Base-by-base conservation (phyloP, 2,888 invertebrate species). In the Temnothorax unifasciatus region DNA sequence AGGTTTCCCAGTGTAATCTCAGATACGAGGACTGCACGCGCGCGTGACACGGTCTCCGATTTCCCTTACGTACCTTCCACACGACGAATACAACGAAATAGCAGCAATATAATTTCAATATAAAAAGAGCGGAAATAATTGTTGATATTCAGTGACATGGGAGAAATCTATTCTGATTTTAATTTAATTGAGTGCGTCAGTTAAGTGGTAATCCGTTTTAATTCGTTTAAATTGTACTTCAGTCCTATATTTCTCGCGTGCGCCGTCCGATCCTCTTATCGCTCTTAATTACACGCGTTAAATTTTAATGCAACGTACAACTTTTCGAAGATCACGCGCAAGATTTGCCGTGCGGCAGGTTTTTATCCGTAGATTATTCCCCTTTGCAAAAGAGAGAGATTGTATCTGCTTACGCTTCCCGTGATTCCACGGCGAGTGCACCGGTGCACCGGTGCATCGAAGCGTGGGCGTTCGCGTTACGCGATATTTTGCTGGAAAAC, bases 401-500 rank as follows among this genome's bases (percentile, higher is more conserved):
- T n/a, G 63, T 87, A 89, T 85, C 76, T 86, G 69, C 75, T 41
- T 82, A 47, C 61, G 79, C 84, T 89, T 87, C 77, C 82, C 85
- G 77, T 54, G 81, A 87, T 85, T 89, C 77, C 38, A 66, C 69
- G 68, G 79, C 63, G 64, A 85, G 59, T 54, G 71, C 79, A 44
- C 34, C 66, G 69, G 38, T 54, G 68, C 57, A 25, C 76, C 59
- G 38, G 57, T 76, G 69, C 83, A 86, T 83, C 54, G 47, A 34
- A 89, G 79, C 85, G 87, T 90, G 74, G 90, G 86, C 82, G 89
- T 86, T 64, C 66, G 29, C 54, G 84, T 89, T 90, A 84, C 47
- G 76, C 84, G 89, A 90, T 89, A 89, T 90, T 90, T 87, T 63
- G 89, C 57, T 84, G 66, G 74, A 82, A 73, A 71, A 63, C 77